Evolutionary conservation across 1,140 invertebrate genomes (phyloP).

Genomic region (Pseudobourletiella spinata): DNA sequence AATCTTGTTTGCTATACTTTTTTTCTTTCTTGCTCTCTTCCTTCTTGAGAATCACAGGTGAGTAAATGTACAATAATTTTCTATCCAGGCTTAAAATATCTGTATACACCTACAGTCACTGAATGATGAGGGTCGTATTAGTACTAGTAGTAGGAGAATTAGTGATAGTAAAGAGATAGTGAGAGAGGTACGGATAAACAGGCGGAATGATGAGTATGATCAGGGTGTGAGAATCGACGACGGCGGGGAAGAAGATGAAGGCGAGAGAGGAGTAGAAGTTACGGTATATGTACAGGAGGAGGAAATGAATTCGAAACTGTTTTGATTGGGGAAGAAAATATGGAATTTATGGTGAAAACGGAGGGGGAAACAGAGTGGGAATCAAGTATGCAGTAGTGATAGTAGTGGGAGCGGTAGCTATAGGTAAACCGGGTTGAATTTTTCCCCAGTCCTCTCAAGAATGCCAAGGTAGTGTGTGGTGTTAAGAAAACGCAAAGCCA

Average conservation of each 20-base stretch:
- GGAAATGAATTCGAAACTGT: neutral
- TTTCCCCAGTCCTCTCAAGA: too few species aligned
- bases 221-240: neutral
- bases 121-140: neutral
- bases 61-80: neutral
- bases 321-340: neutral
- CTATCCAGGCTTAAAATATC: neutral
- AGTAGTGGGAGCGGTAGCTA: neutral
- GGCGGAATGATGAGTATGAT: neutral
- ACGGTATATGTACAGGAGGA: neutral
- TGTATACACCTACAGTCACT: neutral
- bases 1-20: too few species aligned
- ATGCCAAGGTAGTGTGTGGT: neutral
- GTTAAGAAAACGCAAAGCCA: conserved; percentile 2
- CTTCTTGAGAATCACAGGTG: neutral
- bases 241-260: neutral
- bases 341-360: neutral
- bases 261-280: neutral
- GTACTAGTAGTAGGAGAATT: neutral
- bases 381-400: neutral
- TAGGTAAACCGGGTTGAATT: neutral
- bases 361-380: neutral
- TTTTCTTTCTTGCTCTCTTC: neutral
- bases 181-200: too few species aligned
- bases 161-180: neutral